phyloP scores from a whole-genome alignment of 2,797 vertebrate species.

The Lateolabrax maculatus region DNA sequence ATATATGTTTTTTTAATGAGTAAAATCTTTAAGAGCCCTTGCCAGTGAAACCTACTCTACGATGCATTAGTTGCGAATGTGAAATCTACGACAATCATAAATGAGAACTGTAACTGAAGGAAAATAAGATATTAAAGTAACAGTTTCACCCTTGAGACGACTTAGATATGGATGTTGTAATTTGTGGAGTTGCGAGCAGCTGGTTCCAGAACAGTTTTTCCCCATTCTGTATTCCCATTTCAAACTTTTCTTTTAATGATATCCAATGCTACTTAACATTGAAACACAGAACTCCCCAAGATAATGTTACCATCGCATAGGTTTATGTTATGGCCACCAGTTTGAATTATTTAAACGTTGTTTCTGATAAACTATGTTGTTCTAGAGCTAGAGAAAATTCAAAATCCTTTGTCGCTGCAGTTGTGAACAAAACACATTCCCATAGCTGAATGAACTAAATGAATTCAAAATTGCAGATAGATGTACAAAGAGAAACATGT shows the following conservation, averaged over 20 bases:
- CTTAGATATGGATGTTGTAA: background rate
- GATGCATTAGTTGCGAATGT: conserved; percentile 6
- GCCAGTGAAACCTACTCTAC: background rate
- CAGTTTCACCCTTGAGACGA: background rate
- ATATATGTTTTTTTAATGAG: conserved; percentile 13
- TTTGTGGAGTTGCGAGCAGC: background rate
- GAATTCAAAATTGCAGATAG: no score
- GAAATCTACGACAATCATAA: background rate
- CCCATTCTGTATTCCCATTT: background rate
- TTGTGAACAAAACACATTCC: background rate
- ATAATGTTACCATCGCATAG: background rate
- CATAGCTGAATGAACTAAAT: no score
- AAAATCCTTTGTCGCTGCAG: background rate
- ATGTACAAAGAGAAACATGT: background rate
- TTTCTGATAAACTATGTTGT: background rate
- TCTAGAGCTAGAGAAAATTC: background rate
- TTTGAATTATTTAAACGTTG: conserved; percentile 3
- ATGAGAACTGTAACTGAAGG: conserved; percentile 2
- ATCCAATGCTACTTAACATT: background rate
- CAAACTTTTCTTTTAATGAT: background rate
- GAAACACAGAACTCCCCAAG: background rate
- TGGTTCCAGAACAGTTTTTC: background rate
- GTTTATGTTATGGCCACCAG: background rate
- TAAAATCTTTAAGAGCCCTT: background rate
- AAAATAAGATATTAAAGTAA: background rate